phyloP scores from a whole-genome alignment of 2,888 invertebrate genomes.

The Liodrosophila aerea region DNA sequence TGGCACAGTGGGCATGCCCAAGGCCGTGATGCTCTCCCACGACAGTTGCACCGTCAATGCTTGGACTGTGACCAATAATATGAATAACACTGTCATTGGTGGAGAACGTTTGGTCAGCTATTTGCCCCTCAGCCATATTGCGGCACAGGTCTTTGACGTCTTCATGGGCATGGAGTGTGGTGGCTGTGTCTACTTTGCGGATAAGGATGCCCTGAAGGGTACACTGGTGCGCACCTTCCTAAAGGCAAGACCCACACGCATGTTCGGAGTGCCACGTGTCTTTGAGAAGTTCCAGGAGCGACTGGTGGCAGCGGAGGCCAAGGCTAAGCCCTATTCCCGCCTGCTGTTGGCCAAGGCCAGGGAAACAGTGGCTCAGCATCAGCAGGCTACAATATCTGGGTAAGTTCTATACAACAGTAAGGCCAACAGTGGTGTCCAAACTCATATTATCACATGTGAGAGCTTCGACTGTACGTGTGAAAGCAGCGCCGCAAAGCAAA shows the following conservation, averaged over 20 bases:
- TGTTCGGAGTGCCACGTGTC: conserved; percentile 94
- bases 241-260: conserved; percentile 90
- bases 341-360: conserved; percentile 88
- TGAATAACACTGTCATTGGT: conserved; percentile 83
- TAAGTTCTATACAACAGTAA: too few relatives aligned
- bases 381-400: conserved; percentile 85
- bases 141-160: conserved; percentile 91
- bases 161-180: conserved; percentile 82
- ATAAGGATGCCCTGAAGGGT: conserved; percentile 93
- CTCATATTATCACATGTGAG: too few relatives aligned
- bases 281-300: conserved; percentile 96
- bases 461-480: too few relatives aligned
- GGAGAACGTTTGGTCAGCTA: conserved; percentile 88
- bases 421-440: too few relatives aligned
- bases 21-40: conserved; percentile 96
- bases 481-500: too few relatives aligned
- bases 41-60: conserved; percentile 93
- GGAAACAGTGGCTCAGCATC: conserved; percentile 85
- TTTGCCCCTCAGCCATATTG: conserved; percentile 94
- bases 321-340: conserved; percentile 87
- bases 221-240: conserved; percentile 88
- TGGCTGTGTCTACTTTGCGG: conserved; percentile 89
- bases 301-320: conserved; percentile 88
- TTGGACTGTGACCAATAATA: conserved; percentile 83
- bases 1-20: conserved; percentile 93